Evolutionary conservation across 2,113 vertebrate genomes (phyloP), one percentile per base, ranked within the genome.

Genomic region (Pavo muticus): DNA sequence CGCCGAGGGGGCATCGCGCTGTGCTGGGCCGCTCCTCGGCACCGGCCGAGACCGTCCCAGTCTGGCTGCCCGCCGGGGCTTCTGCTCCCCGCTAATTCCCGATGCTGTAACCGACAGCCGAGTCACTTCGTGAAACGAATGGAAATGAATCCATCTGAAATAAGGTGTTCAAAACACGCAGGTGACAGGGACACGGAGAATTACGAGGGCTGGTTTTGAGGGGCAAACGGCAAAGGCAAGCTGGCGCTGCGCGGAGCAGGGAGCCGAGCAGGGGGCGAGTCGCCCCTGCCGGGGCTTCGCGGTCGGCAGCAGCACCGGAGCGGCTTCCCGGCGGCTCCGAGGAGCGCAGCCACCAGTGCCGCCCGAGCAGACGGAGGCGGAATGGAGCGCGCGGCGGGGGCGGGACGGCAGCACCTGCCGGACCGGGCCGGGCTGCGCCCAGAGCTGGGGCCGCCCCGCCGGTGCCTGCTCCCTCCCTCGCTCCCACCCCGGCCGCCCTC

Each of bases 111-210:
- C 50, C 5, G 15, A 15, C 1, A 14, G 35, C 13, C 24, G 30
- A 1, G 7, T 25, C 42, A 4, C 35, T 78, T 56, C 57, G 68
- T 40, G 13, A 30, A 14, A 2, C 6, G 12, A 35, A 35, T 7
- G 27, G 21, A 35, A 50, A 17, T 35, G 68, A 54, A 39, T 67
- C 7, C 23, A 54, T 14, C 57, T 44, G 72, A 29, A 47, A 12
- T 0, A 25, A 27, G 19, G 20, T 2, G 20, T 1, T n/a, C 37
- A 13, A 63, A 45, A 45, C 1, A 27, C 5, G 56, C 1, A 40
- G n/a, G 61, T 4, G 32, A 60, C 12, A 10, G 20, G n/a, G 25
- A 61, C 21, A 5, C 4, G 9, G 40, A 39, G 15, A 27, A 9
- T 10, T 2, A 54, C 5, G 48, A 6, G 39, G 45, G 32, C 61